Conservation (phyloP, 35 echinoderm and acorn worm species). For the Strongylocentrotus purpuratus region DNA sequence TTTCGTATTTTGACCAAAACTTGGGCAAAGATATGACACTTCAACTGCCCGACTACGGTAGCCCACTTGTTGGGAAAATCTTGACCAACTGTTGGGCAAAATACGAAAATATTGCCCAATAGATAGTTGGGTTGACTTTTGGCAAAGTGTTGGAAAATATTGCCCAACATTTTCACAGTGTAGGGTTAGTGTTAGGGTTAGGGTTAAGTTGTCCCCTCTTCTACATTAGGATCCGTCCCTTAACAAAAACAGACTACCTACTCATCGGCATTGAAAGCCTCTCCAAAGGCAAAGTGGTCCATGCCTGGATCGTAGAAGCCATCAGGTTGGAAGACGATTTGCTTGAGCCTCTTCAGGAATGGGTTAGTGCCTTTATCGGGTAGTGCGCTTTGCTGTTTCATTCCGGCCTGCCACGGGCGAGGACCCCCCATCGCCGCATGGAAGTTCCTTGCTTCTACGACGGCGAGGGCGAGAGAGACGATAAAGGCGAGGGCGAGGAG, state of each 20-base stretch:
- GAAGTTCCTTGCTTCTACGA: slow-evolving; percentile 27
- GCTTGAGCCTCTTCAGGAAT: not conserved
- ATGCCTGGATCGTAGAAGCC: not conserved
- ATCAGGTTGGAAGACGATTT: not conserved
- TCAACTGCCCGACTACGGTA: too few relatives aligned
- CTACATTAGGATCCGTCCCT: too few relatives aligned
- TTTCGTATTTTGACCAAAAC: too few relatives aligned
- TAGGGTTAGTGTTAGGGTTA: too few relatives aligned
- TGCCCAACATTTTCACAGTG: too few relatives aligned
- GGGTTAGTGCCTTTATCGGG: not conserved
- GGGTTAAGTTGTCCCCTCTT: too few relatives aligned
- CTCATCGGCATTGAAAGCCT: not conserved
- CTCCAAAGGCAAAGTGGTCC: slow-evolving; percentile 25
- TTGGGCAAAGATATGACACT: too few relatives aligned
- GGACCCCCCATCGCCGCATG: not conserved
- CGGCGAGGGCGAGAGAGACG: slow-evolving; percentile 8
- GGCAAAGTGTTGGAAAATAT: too few relatives aligned
- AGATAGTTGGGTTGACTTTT: too few relatives aligned
- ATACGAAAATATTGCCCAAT: too few relatives aligned
- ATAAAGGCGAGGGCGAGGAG: slow-evolving; percentile 21
- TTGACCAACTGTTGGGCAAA: too few relatives aligned
- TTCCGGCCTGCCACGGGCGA: not conserved
- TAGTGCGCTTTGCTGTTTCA: not conserved
- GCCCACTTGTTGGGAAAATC: too few relatives aligned
- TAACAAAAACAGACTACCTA: not conserved